Conservation (phyloP, 2,113 vertebrate genomes). For the Melospiza georgiana region DNA sequence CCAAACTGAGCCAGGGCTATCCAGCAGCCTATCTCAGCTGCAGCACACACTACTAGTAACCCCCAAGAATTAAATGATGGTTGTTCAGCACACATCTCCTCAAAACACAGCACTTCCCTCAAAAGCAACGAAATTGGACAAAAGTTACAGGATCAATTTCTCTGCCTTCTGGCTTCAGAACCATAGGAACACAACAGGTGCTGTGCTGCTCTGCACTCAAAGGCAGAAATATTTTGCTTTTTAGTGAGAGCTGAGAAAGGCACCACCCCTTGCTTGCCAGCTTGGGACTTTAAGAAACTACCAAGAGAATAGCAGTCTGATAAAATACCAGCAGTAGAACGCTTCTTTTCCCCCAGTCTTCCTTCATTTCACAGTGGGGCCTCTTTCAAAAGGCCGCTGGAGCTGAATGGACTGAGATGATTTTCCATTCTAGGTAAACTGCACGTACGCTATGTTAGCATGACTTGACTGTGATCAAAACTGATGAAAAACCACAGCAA, state of each 20-base stretch:
- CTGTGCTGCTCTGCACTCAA: background rate
- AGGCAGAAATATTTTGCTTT: background rate
- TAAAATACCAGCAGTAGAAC: background rate
- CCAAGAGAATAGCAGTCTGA: background rate
- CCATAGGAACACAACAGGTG: background rate
- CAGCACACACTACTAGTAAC: fast-evolving
- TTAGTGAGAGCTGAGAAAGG: background rate
- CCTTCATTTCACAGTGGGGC: background rate
- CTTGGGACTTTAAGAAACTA: background rate
- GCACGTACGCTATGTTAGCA: background rate
- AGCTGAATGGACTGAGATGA: background rate
- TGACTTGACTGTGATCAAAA: background rate
- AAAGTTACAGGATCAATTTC: background rate
- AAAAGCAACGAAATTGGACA: background rate
- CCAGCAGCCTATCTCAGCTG: background rate
- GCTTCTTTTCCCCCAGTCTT: background rate
- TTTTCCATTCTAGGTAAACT: background rate
- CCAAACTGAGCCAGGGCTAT: background rate
- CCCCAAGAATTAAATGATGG: background rate
- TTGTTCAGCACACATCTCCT: background rate
- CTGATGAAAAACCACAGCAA: background rate
- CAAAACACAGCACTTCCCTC: background rate
- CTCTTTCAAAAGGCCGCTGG: background rate
- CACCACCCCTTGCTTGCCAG: background rate
- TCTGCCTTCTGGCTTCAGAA: background rate